Conservation (phyloP, 2,888 invertebrate species). For the Muscina levida region DNA sequence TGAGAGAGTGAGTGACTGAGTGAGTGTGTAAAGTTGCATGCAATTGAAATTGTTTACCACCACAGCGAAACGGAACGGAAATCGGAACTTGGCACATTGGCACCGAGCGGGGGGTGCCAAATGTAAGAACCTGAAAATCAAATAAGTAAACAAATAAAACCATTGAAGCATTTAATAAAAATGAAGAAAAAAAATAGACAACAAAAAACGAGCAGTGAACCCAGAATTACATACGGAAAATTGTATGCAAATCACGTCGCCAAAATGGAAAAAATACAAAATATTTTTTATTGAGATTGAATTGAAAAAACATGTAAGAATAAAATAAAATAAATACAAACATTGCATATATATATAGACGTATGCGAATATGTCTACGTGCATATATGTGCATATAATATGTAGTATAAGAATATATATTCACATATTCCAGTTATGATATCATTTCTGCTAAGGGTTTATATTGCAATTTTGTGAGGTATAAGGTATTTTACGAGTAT, state of each 20-base stretch:
- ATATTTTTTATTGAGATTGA: constrained; percentile 39
- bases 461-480: too few relatives aligned
- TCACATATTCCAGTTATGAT: neutral
- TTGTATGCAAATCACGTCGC: constrained; percentile 53
- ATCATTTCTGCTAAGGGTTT: too few relatives aligned
- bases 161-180: neutral
- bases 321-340: constrained; percentile 11
- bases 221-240: neutral
- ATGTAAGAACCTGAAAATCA: neutral
- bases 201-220: neutral
- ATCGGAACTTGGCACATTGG: constrained; percentile 31
- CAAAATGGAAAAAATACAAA: constrained; percentile 36
- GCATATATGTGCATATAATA: neutral
- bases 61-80: constrained; percentile 18
- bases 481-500: too few relatives aligned
- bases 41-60: neutral
- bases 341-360: neutral
- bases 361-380: neutral
- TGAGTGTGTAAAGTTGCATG: constrained; percentile 1
- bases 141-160: too few relatives aligned
- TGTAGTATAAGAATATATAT: too few relatives aligned
- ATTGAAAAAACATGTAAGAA: constrained; percentile 38
- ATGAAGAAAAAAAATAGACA: neutral
- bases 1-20: too few relatives aligned
- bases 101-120: too few relatives aligned